These are phyloP conservation scores for Drosophila murphyi DNA, from an alignment of 1,140 invertebrate genomes.

Conservation along the genomic window DNA sequence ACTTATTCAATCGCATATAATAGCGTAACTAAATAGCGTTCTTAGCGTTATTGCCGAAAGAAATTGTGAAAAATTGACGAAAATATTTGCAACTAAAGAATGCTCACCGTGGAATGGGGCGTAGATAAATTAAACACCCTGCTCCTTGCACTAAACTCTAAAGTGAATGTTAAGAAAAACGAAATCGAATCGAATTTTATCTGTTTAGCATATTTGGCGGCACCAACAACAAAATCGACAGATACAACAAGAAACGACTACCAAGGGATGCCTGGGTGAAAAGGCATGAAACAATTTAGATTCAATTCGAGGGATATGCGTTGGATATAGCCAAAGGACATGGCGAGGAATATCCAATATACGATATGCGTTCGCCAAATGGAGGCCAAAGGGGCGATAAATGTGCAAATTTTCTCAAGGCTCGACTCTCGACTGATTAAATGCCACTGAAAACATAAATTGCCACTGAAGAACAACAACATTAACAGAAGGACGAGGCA, in stretches of 20 bases:
- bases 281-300: slow-evolving; percentile 74
- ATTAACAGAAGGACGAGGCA: slow-evolving; percentile 37
- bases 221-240: slow-evolving; percentile 12
- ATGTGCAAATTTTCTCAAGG: slow-evolving; percentile 62
- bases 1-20: too few species aligned
- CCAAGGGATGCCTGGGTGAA: slow-evolving; percentile 30
- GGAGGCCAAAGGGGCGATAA: slow-evolving; percentile 56
- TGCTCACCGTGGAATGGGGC: slow-evolving; percentile 28
- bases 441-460: slow-evolving; percentile 70
- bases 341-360: slow-evolving; percentile 29
- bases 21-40: neutral
- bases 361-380: slow-evolving; percentile 33
- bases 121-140: slow-evolving; percentile 65
- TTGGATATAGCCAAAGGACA: slow-evolving; percentile 32
- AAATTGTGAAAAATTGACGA: slow-evolving; percentile 59
- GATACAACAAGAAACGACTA: slow-evolving; percentile 22
- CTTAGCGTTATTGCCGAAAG: slow-evolving; percentile 49
- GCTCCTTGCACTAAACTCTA: slow-evolving; percentile 10
- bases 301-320: slow-evolving; percentile 61
- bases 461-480: slow-evolving; percentile 47
- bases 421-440: slow-evolving; percentile 56
- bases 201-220: slow-evolving; percentile 66
- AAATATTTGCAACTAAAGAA: slow-evolving; percentile 52
- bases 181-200: slow-evolving; percentile 57
- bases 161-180: slow-evolving; percentile 26